Evolutionary conservation across 2,113 vertebrate genomes (phyloP).

Genomic region (Bos indicus): DNA sequence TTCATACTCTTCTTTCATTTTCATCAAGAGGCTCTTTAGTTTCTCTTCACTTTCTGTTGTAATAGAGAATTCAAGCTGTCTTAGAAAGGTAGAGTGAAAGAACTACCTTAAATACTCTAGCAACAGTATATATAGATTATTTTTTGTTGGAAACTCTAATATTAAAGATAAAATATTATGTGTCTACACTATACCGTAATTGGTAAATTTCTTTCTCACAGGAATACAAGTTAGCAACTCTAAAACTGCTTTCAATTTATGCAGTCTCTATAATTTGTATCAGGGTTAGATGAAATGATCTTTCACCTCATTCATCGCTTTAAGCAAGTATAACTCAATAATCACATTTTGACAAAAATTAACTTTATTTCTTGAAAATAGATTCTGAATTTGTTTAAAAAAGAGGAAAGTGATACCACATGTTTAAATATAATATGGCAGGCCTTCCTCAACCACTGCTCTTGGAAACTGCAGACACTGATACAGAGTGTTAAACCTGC

Average conservation of each 20-base stretch:
- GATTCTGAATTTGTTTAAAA: neutral
- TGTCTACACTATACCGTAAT: neutral
- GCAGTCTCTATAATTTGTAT: neutral
- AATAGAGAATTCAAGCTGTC: neutral
- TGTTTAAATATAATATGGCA: neutral
- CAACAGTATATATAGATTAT: neutral
- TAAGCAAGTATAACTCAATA: neutral
- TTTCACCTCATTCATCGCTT: neutral
- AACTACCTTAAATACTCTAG: neutral
- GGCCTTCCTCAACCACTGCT: neutral
- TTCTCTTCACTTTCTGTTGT: neutral
- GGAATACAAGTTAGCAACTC: neutral
- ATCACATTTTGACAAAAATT: neutral
- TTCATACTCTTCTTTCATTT: neutral
- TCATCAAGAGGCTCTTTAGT: neutral
- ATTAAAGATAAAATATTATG: neutral
- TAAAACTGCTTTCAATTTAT: neutral
- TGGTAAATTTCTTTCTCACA: neutral
- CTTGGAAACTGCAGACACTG: neutral
- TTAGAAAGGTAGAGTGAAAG: neutral
- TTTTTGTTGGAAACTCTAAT: neutral
- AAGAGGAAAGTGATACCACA: accelerated
- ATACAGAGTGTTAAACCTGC: accelerated
- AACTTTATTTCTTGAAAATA: neutral
- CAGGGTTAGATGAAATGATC: neutral